Base-by-base conservation (phyloP, 1,140 invertebrate species). In the Neodiprion lecontei region DNA sequence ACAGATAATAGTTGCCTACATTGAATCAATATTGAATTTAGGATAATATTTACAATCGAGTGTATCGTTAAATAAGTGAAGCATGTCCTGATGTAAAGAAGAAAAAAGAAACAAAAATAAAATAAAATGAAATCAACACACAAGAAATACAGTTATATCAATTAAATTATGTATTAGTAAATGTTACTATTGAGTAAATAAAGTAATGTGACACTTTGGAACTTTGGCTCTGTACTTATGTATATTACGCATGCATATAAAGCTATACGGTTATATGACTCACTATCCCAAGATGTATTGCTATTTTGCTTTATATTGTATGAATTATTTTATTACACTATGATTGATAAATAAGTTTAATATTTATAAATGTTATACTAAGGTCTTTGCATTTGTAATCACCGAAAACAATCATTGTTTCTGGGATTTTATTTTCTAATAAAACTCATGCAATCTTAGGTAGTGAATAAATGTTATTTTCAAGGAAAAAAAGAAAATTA, bases 151-250 rank as follows among this genome's bases (percentile, higher is more conserved):
- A 83, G 85, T 86, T 84, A 40, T 40, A 88, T 88, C 80, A 78
- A 82, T 88, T 88, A 82, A 88, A 88, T 87, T 87, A 86, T 88
- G 87, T 87, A 88, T 85, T 88, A 88, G 87, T 88, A 81, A 86
- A 88, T 88, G 86, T 88, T 88, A 88, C 80, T 83, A 88, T 86
- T 88, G 85, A 88, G 83, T 84, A 81, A 88, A 88, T 87, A 88
- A 88, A 88, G 86, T 88, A 83, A 87, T 79, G 81, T 79, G 81
- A 86, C 86, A 86, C 85, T 88, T 88, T 87, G 83, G 75, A 79
- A 61, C 5, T 74, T 75, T 75, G 71, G 79, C 76, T 84, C 77
- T 82, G 79, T 82, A 84, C 78, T 82, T 79, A 80, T 79, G 28
- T 40, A 40, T 40, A 40, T 40, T 40, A 40, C 1, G 28, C 28